A percentile compares a stretch with the other conserved stretches of the same genome.
phyloP scores from a whole-genome alignment of 2,113 vertebrate species.

The Lasiurus borealis region DNA sequence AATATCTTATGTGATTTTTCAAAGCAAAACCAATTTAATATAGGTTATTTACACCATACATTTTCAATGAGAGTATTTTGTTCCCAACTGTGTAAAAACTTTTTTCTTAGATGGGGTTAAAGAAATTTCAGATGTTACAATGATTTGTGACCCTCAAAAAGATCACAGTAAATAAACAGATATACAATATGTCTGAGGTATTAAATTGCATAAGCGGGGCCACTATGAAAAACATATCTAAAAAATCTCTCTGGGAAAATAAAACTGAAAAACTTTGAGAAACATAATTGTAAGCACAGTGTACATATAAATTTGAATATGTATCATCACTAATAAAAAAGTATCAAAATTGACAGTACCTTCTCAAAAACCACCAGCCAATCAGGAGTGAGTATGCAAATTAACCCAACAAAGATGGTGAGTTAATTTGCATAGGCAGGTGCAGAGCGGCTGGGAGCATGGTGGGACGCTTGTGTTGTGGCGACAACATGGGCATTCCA shows the following conservation, averaged over 20 bases:
- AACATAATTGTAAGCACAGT: neutral
- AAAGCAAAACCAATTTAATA: constrained; percentile 51
- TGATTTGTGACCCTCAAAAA: constrained; percentile 21
- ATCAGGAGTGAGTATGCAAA: no score
- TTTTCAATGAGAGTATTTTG: neutral
- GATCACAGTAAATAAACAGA: neutral
- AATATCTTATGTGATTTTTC: constrained; percentile 39
- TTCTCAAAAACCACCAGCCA: no score
- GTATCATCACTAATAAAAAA: neutral
- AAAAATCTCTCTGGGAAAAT: neutral
- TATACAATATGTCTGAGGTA: neutral
- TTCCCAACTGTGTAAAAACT: neutral
- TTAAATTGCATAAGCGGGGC: neutral
- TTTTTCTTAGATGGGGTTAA: neutral
- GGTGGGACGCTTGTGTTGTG: no score
- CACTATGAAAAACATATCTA: neutral
- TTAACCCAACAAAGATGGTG: no score
- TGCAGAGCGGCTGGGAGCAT: no score
- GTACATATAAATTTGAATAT: neutral
- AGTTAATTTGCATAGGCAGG: no score
- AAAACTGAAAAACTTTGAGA: constrained; percentile 7
- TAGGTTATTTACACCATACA: neutral
- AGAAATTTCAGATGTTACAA: constrained; percentile 31
- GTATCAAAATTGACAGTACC: no score
- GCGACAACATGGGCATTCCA: no score